Evolutionary conservation across 1,140 invertebrate genomes (phyloP).

Genomic region (Sitobion miscanthi): DNA sequence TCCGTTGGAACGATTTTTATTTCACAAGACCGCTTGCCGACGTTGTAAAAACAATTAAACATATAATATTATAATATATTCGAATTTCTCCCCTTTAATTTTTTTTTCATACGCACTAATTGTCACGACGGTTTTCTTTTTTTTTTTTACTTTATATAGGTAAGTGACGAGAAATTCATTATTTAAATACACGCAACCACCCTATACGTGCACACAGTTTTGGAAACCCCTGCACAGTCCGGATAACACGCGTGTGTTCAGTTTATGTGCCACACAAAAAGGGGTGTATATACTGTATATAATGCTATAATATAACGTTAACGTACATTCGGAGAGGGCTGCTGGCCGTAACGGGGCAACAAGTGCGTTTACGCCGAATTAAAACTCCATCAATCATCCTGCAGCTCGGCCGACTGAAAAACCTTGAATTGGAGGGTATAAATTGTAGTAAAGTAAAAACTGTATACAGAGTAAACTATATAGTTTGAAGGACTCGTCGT

Average conservation of each 20-base stretch:
- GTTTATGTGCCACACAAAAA: conserved; percentile 36
- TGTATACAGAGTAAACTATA: neutral
- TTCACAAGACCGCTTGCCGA: neutral
- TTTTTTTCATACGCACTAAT: neutral
- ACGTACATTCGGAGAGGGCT: conserved; percentile 33
- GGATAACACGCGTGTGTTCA: neutral
- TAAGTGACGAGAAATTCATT: conserved; percentile 21
- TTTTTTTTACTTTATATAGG: neutral
- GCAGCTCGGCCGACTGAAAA: conserved; percentile 23
- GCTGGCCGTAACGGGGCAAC: conserved; percentile 43
- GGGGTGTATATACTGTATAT: conserved; percentile 26
- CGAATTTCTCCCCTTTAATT: neutral
- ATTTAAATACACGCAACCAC: neutral
- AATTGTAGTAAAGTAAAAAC: conserved; percentile 22
- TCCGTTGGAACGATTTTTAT: neutral
- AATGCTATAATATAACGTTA: conserved; percentile 19
- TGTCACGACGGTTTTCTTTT: neutral
- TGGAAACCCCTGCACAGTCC: conserved; percentile 30
- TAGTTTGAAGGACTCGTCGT: neutral
- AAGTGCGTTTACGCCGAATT: conserved; percentile 55
- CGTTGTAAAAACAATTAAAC: conserved; percentile 32
- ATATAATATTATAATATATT: conserved; percentile 15
- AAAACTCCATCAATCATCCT: conserved; percentile 52
- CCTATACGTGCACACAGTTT: neutral
- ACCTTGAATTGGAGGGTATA: conserved; percentile 13